These are phyloP conservation scores for Smithornis capensis DNA, from an alignment of 2,113 vertebrate species.

Conservation along the genomic window DNA sequence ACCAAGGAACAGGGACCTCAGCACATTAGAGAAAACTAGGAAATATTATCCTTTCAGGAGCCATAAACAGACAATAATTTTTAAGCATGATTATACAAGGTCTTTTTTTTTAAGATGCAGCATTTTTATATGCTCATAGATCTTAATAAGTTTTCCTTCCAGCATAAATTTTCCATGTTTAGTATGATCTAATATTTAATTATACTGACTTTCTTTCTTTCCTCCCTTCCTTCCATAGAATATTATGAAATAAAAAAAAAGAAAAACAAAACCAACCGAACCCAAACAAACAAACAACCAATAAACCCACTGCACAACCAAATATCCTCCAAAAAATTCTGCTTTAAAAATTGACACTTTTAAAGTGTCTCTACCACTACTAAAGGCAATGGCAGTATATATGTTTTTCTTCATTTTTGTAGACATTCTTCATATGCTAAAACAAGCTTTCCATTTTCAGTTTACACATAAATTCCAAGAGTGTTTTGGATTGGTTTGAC, in stretches of 20 bases:
- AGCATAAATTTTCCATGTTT: neutral
- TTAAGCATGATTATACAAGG: neutral
- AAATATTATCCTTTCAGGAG: neutral
- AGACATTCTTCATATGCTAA: neutral
- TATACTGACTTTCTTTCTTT: neutral
- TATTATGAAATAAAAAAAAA: neutral
- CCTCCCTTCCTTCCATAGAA: neutral
- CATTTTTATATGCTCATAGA: neutral
- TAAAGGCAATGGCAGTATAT: neutral
- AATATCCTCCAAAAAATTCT: neutral
- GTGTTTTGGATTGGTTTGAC: neutral
- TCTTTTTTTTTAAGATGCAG: neutral
- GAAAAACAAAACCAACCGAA: neutral
- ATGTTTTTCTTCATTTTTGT: neutral
- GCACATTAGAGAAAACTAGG: neutral
- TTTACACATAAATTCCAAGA: neutral
- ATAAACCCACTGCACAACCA: neutral
- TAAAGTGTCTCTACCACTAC: neutral
- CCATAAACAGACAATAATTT: neutral
- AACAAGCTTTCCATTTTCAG: neutral
- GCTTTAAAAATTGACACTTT: neutral
- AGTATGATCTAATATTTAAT: neutral
- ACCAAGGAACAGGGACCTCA: neutral
- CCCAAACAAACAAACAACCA: neutral
- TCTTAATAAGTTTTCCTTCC: neutral